These are phyloP conservation scores for Arctopsyche grandis DNA, from an alignment of 1,140 invertebrate species.

Conservation along the genomic window DNA sequence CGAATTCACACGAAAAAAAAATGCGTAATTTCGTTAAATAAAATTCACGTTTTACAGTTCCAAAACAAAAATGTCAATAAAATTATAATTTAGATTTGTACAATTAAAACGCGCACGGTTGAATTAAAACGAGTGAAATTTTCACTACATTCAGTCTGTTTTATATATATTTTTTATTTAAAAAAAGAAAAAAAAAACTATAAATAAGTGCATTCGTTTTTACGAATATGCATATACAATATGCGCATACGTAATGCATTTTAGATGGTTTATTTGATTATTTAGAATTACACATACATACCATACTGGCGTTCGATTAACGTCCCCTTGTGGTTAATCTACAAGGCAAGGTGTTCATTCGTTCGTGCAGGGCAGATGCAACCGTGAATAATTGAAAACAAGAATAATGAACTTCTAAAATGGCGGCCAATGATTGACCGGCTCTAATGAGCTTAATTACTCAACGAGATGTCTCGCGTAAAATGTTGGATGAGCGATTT, in stretches of 20 bases:
- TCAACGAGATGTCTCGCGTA: neutral
- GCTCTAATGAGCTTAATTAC: conserved; percentile 45
- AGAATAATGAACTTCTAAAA: conserved; percentile 45
- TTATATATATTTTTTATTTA: no score
- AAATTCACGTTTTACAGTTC: conserved; percentile 4
- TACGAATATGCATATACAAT: no score
- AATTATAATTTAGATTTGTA: conserved; percentile 21
- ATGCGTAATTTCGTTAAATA: neutral
- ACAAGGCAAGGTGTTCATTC: conserved; percentile 2
- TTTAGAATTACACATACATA: neutral
- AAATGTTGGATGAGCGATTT: conserved; percentile 7
- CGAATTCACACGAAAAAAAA: conserved; percentile 28
- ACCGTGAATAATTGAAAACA: conserved; percentile 41
- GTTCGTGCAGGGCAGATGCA: conserved; percentile 29
- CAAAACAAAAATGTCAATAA: conserved; percentile 24
- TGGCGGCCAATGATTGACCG: conserved; percentile 45
- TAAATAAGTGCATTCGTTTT: neutral
- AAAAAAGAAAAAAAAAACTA: neutral
- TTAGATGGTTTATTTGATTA: no score
- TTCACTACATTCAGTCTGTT: neutral
- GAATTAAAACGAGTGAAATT: neutral
- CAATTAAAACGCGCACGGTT: conserved; percentile 6
- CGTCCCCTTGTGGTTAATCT: neutral
- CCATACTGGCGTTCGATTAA: neutral
- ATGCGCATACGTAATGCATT: no score